Conservation (phyloP, 2,888 invertebrate species). For the Lacanobia wlatinum region DNA sequence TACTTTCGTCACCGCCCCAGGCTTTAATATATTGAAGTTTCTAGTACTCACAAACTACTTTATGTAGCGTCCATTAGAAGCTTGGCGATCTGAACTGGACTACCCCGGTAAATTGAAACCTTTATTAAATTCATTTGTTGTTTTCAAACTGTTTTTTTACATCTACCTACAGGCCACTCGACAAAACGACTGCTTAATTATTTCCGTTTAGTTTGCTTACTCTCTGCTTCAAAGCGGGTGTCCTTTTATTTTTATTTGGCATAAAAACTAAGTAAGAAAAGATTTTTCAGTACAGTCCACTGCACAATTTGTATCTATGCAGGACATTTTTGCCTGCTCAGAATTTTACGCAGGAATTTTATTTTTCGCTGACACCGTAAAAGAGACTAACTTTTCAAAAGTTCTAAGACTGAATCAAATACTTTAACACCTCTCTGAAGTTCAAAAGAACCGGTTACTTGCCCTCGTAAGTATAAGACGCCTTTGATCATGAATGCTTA, state of each 20-base stretch:
- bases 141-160: background rate
- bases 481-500: conserved; percentile 63
- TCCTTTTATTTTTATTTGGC: background rate
- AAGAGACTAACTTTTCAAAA: conserved; percentile 22
- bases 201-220: background rate
- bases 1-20: conserved; percentile 2
- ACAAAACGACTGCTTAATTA: background rate
- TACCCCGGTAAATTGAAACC: conserved; percentile 1
- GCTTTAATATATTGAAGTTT: conserved; percentile 39
- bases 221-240: background rate
- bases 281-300: background rate
- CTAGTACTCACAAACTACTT: conserved; percentile 16
- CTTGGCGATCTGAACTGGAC: conserved; percentile 15
- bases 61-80: conserved; percentile 1
- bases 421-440: conserved; percentile 54
- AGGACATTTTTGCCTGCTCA: background rate
- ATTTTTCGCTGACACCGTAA: background rate
- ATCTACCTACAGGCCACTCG: background rate
- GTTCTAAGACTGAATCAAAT: conserved; percentile 47
- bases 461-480: conserved; percentile 44
- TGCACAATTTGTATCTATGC: background rate
- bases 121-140: background rate
- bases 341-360: background rate
- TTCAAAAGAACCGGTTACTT: conserved; percentile 52
- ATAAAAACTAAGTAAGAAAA: background rate